Evolutionary conservation across 2,113 vertebrate species (phyloP), one percentile per base, ranked within the genome.

Genomic region (Ptyas mucosa): DNA sequence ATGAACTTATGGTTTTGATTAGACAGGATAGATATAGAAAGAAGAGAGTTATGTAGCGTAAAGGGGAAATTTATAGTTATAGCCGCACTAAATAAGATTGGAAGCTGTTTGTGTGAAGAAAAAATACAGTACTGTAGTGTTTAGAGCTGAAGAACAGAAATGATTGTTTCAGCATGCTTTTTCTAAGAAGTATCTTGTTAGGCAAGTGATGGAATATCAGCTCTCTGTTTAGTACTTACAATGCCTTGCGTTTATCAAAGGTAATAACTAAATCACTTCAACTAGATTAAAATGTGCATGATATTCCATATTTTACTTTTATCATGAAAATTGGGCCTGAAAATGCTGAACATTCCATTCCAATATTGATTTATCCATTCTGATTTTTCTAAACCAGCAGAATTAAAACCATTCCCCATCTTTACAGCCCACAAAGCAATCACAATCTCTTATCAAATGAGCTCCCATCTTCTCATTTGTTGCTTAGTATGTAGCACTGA

Each of bases 161-260:
- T 54, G 52, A 58, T 61, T 39, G 34, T 29, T 93, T 90, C 75
- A 64, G 55, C 75, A 93, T 90, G 54, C 75, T 93, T 90, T 90
- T 93, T 93, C 89, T 93, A 93, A 90, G 87, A 90, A 93, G 64
- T 90, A 93, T 90, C 49, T 90, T 90, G 55, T 90, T 64, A 90
- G 92, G 90, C 55, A 93, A 93, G 64, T 90, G 75, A 91, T 81
- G 34, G 75, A 90, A 64, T 90, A 93, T 90, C 86, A 87, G 46
- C 75, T 86, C 43, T 61, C 90, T 90, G 89, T 57, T 93, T 87
- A 90, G 89, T 93, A 93, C 92, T 90, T 87, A 64, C 5, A 23
- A 90, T 61, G 81, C 46, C 75, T 93, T 93, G 39, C 14, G 18
- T 53, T 90, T 69, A 57, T 51, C 3, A 49, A 34, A 81, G 55